Evolutionary conservation across 1,140 invertebrate species (phyloP).

Genomic region (Agrilus planipennis): DNA sequence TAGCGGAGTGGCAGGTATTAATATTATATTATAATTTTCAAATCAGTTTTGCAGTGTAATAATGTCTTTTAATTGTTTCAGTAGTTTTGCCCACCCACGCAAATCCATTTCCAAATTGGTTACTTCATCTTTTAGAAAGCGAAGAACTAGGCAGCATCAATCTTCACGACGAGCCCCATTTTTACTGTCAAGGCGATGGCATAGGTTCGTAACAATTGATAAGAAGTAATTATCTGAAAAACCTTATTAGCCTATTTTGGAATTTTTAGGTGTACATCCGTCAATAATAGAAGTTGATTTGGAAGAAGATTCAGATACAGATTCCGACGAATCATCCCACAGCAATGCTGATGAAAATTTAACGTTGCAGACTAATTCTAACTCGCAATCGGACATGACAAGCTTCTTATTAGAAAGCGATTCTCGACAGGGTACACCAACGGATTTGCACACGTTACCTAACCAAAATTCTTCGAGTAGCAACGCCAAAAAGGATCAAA

Average conservation of each 20-base stretch:
- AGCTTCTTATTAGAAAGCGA: no score
- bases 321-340: no score
- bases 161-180: slow-evolving; percentile 21
- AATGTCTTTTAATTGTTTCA: neutral
- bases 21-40: neutral
- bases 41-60: neutral
- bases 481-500: no score
- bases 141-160: slow-evolving; percentile 14
- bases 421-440: no score
- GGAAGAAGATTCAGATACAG: slow-evolving; percentile 16
- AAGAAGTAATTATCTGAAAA: slow-evolving; percentile 4
- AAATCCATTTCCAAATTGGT: slow-evolving; percentile 28
- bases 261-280: slow-evolving; percentile 26
- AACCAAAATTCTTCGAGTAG: no score
- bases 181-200: slow-evolving; percentile 32
- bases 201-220: slow-evolving; percentile 20
- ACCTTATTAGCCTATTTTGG: neutral
- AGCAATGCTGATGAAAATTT: no score
- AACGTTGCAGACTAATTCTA: no score
- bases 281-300: slow-evolving; percentile 25
- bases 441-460: no score
- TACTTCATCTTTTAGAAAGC: slow-evolving; percentile 27
- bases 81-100: slow-evolving; percentile 3
- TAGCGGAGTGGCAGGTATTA: neutral
- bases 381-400: no score